Conservation (phyloP, 2,113 vertebrate genomes). For the Poeciliopsis retropinna region DNA sequence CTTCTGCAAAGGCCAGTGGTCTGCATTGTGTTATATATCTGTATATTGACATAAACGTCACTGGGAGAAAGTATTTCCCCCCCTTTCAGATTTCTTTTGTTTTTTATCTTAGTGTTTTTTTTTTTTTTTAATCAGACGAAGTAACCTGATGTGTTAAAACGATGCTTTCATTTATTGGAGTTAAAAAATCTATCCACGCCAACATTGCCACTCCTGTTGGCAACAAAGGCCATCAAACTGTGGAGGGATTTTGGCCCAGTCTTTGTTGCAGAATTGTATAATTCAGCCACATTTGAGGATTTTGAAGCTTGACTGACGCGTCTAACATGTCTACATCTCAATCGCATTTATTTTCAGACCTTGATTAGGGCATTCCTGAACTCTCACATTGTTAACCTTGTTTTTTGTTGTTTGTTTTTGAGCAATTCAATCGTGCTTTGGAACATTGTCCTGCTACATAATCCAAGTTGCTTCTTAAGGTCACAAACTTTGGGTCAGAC, state of each 20-base stretch:
- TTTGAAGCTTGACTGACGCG: not conserved
- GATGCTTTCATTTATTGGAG: not conserved
- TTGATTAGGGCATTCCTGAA: not conserved
- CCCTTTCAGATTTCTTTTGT: not conserved
- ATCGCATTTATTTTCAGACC: not conserved
- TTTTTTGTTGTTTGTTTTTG: no score
- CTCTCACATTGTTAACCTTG: no score
- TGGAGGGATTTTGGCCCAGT: not conserved
- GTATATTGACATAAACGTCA: not conserved
- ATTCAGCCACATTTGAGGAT: not conserved
- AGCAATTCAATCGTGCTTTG: no score
- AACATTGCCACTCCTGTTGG: not conserved
- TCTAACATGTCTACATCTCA: not conserved
- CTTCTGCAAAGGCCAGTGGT: slow-evolving; percentile 17
- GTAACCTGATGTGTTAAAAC: not conserved
- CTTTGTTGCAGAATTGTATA: not conserved
- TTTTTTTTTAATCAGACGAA: not conserved
- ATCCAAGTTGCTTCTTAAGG: not conserved
- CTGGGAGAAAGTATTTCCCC: not conserved
- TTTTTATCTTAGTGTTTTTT: not conserved
- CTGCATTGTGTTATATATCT: slow-evolving; percentile 28
- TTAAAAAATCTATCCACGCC: not conserved
- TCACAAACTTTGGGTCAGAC: not conserved
- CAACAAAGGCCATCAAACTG: not conserved
- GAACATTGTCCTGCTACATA: not conserved